Evolutionary conservation across 2,797 vertebrate species (phyloP), one percentile per base, ranked within the genome.

Genomic region (Chaenodraco wilsoni): DNA sequence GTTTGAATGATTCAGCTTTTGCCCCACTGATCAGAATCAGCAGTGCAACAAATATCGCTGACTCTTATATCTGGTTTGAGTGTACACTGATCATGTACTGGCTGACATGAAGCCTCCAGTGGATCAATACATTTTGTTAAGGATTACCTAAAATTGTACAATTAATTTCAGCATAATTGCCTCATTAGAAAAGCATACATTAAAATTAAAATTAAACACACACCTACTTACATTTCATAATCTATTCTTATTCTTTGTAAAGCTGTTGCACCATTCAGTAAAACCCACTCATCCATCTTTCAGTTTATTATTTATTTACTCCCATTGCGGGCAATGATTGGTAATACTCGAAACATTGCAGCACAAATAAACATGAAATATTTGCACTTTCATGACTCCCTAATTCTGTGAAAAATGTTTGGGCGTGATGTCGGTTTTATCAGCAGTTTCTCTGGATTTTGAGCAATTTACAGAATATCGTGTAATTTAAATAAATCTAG

Each of bases 1-100:
- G 58, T 44, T 14, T 37, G 9, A 33, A 43, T 69, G 64, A 60
- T 55, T 81, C 48, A 52, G 17, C 45, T 44, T 50, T 48, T 27
- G 9, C 48, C 31, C 33, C 5, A 0, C 54, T 63, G 23, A 71
- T 41, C 14, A 58, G 21, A 50, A 27, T 3, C 61, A 58, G 51
- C 5, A 43, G 11, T 5, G 13, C 11, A 27, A 48, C 41, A 60
- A 68, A 37, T 48, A 16, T 8, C 16, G 41, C 31, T 41, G 49
- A 10, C 17, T 49, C 27, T 70, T 50, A 40, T 10, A 40, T 23
- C 11, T 23, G 8, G 3, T 33, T 40, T 52, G 9, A 64, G 23
- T 45, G 15, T 12, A 57, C 2, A 31, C 1, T 51, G 27, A 37
- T 27, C 14, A 54, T 15, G 3, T 48, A 15, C 9, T 48, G 33